These are phyloP conservation scores for Rugalucina vietnamica DNA, from an alignment of 2,888 invertebrate species.

Conservation along the genomic window DNA sequence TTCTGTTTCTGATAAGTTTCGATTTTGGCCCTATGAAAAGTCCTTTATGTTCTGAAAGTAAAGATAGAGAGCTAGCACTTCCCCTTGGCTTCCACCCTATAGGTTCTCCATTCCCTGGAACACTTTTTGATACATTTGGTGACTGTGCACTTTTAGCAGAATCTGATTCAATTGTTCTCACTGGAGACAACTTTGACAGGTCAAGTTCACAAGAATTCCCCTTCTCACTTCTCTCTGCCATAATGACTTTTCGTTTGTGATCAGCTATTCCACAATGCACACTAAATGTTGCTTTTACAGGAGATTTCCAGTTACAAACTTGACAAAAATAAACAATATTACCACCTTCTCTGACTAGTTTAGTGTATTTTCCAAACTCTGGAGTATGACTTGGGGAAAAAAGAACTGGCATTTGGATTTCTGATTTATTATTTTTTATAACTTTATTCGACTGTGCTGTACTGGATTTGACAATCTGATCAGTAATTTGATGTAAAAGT, in stretches of 20 bases:
- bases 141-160: background rate
- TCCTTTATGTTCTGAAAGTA: slow-evolving; percentile 15
- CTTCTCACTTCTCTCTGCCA: slow-evolving; percentile 7
- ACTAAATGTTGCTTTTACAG: slow-evolving; percentile 73
- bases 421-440: slow-evolving; percentile 30
- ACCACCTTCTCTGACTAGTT: slow-evolving; percentile 75
- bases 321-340: slow-evolving; percentile 78
- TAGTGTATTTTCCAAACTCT: slow-evolving; percentile 76
- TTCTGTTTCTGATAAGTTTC: background rate
- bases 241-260: slow-evolving; percentile 66
- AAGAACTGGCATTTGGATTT: background rate
- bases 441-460: no score
- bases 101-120: slow-evolving; percentile 3
- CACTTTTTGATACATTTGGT: background rate
- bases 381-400: slow-evolving; percentile 67
- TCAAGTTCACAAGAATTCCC: background rate
- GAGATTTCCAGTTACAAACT: slow-evolving; percentile 77
- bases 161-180: background rate
- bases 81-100: slow-evolving; percentile 21
- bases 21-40: slow-evolving; percentile 14
- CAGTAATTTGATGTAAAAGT: slow-evolving; percentile 67
- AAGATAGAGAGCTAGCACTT: slow-evolving; percentile 1
- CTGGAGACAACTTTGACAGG: background rate
- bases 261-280: slow-evolving; percentile 67
- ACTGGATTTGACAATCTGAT: slow-evolving; percentile 69